Evolutionary conservation across 2,113 vertebrate genomes (phyloP).

Genomic region (Lates calcarifer): DNA sequence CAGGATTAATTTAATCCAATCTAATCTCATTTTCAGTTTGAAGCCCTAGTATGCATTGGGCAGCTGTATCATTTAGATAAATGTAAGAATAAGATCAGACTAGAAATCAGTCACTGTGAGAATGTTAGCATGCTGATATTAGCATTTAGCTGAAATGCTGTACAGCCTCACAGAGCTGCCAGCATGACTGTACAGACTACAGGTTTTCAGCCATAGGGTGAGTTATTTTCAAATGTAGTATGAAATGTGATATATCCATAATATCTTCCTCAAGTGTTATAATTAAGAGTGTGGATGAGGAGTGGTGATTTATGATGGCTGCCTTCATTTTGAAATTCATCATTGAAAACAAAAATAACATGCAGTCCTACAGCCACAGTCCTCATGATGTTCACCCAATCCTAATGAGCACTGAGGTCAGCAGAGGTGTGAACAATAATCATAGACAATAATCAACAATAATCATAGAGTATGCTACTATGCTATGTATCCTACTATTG

Average conservation of each 20-base stretch:
- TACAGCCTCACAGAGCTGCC: not conserved
- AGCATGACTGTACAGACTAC: not conserved
- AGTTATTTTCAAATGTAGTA: not conserved
- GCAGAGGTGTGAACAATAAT: conserved; percentile 19
- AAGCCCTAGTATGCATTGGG: not conserved
- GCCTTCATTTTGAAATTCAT: not conserved
- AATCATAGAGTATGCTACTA: not conserved
- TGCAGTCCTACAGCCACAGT: not conserved
- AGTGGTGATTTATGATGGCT: not conserved
- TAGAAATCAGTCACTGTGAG: no score
- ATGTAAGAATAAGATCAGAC: not conserved
- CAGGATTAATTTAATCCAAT: not conserved
- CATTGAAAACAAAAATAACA: conserved; percentile 12
- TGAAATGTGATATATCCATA: not conserved
- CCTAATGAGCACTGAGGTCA: conserved; percentile 7
- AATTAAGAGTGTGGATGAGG: not conserved
- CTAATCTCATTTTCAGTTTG: no score
- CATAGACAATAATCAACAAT: no score
- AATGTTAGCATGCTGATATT: not conserved
- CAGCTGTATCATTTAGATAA: not conserved
- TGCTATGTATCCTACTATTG: no score
- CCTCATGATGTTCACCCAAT: not conserved
- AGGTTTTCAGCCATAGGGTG: no score
- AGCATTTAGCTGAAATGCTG: not conserved
- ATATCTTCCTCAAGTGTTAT: not conserved